Evolutionary conservation across 2,113 vertebrate species (phyloP).

Genomic region (Potamarius usumacintae): DNA sequence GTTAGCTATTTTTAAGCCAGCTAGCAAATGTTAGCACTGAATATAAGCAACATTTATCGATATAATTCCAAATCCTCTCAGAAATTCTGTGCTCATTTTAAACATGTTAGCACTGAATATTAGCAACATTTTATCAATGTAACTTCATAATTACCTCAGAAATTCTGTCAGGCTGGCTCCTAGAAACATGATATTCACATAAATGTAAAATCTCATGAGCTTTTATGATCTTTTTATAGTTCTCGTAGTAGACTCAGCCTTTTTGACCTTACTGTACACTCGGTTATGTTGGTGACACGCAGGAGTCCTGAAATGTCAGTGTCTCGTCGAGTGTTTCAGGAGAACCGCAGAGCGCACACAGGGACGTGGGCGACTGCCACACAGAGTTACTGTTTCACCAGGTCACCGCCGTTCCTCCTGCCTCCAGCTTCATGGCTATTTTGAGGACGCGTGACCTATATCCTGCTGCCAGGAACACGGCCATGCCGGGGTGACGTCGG

Average conservation of each 20-base stretch:
- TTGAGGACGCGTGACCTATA: constrained; percentile 55
- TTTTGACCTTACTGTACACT: not conserved
- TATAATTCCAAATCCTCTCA: not conserved
- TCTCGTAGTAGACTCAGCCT: not conserved
- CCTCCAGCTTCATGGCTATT: constrained; percentile 47
- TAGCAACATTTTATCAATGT: not conserved
- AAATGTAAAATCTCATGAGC: not conserved
- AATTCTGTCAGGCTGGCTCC: not conserved
- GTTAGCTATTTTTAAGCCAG: not conserved
- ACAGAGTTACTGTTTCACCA: constrained; percentile 49
- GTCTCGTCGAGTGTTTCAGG: constrained; percentile 29
- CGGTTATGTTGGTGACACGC: not conserved
- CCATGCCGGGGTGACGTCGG: constrained; percentile 38
- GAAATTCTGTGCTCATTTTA: not conserved
- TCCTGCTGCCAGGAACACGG: constrained; percentile 43
- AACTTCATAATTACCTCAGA: not conserved
- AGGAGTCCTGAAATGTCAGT: constrained; percentile 1
- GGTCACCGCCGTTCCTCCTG: constrained; percentile 30
- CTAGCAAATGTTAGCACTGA: not conserved
- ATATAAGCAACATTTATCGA: not conserved
- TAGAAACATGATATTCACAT: not conserved
- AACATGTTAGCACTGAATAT: not conserved
- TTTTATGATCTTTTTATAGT: not conserved
- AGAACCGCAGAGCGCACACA: constrained; percentile 27
- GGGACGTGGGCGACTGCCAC: constrained; percentile 41